Conservation (phyloP, 2,113 vertebrate genomes). For the Neomonachus schauinslandi region DNA sequence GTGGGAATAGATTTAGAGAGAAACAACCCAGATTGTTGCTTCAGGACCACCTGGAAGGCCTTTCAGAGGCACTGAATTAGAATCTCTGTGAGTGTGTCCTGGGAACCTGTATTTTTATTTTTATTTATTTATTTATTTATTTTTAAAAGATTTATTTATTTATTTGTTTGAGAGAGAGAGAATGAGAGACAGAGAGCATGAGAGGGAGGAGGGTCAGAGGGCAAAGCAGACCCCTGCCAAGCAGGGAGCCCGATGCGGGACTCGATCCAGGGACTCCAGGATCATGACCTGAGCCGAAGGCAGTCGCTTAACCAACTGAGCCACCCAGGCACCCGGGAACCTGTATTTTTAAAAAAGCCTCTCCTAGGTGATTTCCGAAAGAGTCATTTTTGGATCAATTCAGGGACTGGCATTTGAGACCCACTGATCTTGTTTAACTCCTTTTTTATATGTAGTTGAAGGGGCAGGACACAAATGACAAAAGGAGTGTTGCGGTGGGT, state of each 20-base stretch:
- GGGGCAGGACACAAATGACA: background rate
- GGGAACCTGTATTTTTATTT: background rate
- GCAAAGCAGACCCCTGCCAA: too few species aligned
- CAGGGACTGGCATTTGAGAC: conserved; percentile 7
- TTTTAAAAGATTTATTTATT: too few species aligned
- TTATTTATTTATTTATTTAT: too few species aligned
- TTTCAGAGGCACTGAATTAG: background rate
- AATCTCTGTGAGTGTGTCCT: background rate
- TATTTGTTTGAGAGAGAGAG: too few species aligned
- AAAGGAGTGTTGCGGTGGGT: background rate
- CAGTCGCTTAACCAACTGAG: too few species aligned
- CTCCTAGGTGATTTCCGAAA: background rate
- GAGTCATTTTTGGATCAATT: background rate
- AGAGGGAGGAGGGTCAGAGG: too few species aligned
- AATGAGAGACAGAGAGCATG: too few species aligned
- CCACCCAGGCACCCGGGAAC: too few species aligned
- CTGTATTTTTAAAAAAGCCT: background rate
- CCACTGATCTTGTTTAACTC: background rate
- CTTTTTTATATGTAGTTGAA: background rate
- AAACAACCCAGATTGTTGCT: background rate
- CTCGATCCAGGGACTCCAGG: too few species aligned
- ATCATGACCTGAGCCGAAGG: too few species aligned
- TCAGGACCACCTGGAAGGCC: background rate
- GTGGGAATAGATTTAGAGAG: background rate
- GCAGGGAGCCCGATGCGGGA: too few species aligned